phyloP scores from a whole-genome alignment of 2,888 invertebrate species.

The Lasioglossum morio region DNA sequence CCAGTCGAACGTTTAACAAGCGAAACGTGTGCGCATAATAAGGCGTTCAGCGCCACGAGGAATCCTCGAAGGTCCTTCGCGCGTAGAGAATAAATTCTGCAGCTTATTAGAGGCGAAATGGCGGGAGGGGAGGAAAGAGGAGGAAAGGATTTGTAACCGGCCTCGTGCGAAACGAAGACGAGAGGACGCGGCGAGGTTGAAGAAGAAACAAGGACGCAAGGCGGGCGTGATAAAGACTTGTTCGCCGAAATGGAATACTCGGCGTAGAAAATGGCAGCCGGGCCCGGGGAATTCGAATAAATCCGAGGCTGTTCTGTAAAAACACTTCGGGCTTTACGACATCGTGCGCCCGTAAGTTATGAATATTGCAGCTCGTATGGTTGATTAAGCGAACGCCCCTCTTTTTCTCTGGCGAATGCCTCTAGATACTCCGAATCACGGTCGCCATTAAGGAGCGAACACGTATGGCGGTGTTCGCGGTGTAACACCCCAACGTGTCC shows the following conservation, averaged over 20 bases:
- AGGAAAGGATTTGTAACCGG: not conserved
- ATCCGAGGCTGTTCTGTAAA: slow-evolving; percentile 43
- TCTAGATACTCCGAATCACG: slow-evolving; percentile 24
- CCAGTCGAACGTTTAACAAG: slow-evolving; percentile 18
- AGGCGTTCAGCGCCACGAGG: slow-evolving; percentile 3
- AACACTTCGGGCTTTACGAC: slow-evolving; percentile 51
- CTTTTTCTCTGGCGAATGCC: slow-evolving; percentile 17
- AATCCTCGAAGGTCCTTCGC: slow-evolving; percentile 9
- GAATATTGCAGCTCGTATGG: slow-evolving; percentile 60
- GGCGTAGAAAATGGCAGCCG: slow-evolving; percentile 29
- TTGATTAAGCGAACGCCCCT: slow-evolving; percentile 59
- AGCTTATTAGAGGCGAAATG: slow-evolving; percentile 31
- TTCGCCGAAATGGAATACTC: slow-evolving; percentile 12
- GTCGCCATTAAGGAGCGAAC: slow-evolving; percentile 43
- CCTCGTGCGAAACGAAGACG: not conserved
- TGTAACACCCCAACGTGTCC: not conserved
- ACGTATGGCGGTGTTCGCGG: slow-evolving; percentile 3
- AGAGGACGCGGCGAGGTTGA: too few relatives aligned
- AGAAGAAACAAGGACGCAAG: not conserved
- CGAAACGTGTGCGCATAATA: slow-evolving; percentile 10
- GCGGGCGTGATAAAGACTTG: slow-evolving; percentile 30
- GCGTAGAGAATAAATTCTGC: slow-evolving; percentile 42
- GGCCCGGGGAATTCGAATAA: slow-evolving; percentile 52
- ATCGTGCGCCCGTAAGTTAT: slow-evolving; percentile 57
- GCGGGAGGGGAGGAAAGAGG: not conserved